These are phyloP conservation scores for Drosophila rhopaloa DNA, from an alignment of 1,140 invertebrate genomes.

Conservation along the genomic window DNA sequence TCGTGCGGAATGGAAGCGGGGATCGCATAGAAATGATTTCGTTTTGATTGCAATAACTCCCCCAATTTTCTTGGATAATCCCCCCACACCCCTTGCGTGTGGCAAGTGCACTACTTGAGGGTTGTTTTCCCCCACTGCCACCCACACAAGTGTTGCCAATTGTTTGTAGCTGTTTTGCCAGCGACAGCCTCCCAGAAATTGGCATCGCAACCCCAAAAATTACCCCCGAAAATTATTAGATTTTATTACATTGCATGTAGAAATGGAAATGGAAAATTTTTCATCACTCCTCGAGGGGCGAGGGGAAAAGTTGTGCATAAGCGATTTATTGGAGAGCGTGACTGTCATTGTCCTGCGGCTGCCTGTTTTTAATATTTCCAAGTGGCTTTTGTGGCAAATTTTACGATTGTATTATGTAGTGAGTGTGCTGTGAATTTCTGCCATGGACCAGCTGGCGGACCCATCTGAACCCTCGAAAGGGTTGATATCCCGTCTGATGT, in stretches of 20 bases:
- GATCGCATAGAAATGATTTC: slow-evolving; percentile 80
- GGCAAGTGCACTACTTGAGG: slow-evolving; percentile 67
- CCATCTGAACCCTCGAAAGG: slow-evolving; percentile 39
- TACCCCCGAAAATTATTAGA: slow-evolving; percentile 67
- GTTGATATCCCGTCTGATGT: slow-evolving; percentile 24
- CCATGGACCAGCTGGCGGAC: slow-evolving; percentile 49
- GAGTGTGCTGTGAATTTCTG: slow-evolving; percentile 27
- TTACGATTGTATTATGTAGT: slow-evolving; percentile 42
- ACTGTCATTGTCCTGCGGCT: slow-evolving; percentile 47
- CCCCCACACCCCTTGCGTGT: neutral
- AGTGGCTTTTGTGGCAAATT: slow-evolving; percentile 71
- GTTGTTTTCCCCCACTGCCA: slow-evolving; percentile 44
- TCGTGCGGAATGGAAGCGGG: slow-evolving; percentile 38
- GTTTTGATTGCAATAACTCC: slow-evolving; percentile 83
- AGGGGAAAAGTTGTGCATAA: slow-evolving; percentile 54
- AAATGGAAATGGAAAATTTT: slow-evolving; percentile 74
- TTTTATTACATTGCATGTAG: slow-evolving; percentile 67
- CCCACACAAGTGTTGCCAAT: slow-evolving; percentile 80
- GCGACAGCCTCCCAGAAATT: slow-evolving; percentile 43
- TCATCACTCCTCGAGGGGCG: slow-evolving; percentile 29
- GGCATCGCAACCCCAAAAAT: slow-evolving; percentile 45
- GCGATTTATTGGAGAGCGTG: slow-evolving; percentile 56
- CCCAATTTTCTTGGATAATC: slow-evolving; percentile 36
- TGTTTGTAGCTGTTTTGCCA: slow-evolving; percentile 67
- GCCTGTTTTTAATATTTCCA: slow-evolving; percentile 76